Base-by-base conservation (phyloP, 2,888 invertebrate genomes). In the Cancer borealis region DNA sequence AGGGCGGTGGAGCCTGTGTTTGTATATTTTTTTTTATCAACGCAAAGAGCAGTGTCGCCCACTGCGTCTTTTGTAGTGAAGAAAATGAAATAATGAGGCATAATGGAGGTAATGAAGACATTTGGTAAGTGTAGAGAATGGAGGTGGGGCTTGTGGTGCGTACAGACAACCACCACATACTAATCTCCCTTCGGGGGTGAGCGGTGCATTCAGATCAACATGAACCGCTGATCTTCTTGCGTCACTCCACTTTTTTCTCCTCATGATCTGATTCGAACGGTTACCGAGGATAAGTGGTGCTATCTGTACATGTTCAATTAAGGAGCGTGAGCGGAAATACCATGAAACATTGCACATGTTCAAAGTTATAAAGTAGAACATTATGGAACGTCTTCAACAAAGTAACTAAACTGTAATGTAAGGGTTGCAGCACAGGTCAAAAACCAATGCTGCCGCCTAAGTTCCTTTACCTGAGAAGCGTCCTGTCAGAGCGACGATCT, bases 401-500 rank as follows among this genome's bases (percentile, higher is more conserved):
- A 54, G 14, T 66, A 54, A 54, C 66, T 3, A 6, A n/a, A 66
- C 6, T 66, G n/a, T 66, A 66, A 66, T n/a, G 66, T 6, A 4
- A 66, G n/a, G n/a, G 66, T 66, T 66, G 66, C n/a, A 46, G 47
- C 30, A 39, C 39, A 30, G 79, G 79, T 79, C 79, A 79, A 21
- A 21, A 79, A 30, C 12, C 79, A 3, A 1, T 10, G 8, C 79
- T 14, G 21, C 30, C 3, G 79, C 79, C 79, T 30, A 2, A 26
- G 30, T 26, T 21, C 12, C 10, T 30, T 79, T 79, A 79, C 79
- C 30, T 79, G 79, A 79, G 79, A 79, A 30, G 79, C 79, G 79
- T 79, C 79, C 79, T 79, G 79, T 30, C 79, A 12, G 79, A 79
- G 79, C 79, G 79, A 79, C 79, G 79, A 79, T 21, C 30, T 79